phyloP scores from a whole-genome alignment of 2,888 invertebrate species.

The Phytoseiulus persimilis region DNA sequence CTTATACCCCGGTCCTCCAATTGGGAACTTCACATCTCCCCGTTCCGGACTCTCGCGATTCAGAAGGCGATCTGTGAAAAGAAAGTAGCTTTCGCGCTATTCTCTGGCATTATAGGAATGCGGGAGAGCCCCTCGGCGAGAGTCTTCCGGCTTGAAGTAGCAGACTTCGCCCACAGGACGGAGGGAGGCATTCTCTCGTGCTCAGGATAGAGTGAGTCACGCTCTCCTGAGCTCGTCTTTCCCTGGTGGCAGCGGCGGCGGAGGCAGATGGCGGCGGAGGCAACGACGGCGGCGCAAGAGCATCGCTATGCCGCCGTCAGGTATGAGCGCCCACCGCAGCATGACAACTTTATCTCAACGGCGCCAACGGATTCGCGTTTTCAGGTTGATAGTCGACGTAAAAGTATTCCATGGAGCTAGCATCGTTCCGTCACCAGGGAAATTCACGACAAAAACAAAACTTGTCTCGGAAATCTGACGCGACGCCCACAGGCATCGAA shows the following conservation, averaged over 20 bases:
- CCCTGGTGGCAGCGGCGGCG: not conserved
- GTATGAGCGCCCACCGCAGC: not conserved
- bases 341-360: not conserved
- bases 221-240: not conserved
- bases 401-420: too few species aligned
- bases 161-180: not conserved
- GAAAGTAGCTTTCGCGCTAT: too few species aligned
- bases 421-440: too few species aligned
- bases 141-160: not conserved
- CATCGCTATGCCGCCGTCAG: not conserved
- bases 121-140: not conserved
- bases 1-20: too few species aligned
- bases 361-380: not conserved
- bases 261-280: not conserved
- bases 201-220: conserved; percentile 5
- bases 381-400: not conserved
- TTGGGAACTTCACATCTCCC: too few species aligned
- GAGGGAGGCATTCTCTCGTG: not conserved
- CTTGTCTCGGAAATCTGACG: too few species aligned
- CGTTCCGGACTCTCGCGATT: too few species aligned
- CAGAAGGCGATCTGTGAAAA: too few species aligned
- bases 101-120: too few species aligned
- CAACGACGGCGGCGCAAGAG: not conserved
- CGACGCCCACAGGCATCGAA: too few species aligned
- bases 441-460: too few species aligned